Percentiles rank a stretch among this genome's conserved stretches.
Conservation (phyloP, 2,797 vertebrate species). For the Babyrousa celebensis region DNA sequence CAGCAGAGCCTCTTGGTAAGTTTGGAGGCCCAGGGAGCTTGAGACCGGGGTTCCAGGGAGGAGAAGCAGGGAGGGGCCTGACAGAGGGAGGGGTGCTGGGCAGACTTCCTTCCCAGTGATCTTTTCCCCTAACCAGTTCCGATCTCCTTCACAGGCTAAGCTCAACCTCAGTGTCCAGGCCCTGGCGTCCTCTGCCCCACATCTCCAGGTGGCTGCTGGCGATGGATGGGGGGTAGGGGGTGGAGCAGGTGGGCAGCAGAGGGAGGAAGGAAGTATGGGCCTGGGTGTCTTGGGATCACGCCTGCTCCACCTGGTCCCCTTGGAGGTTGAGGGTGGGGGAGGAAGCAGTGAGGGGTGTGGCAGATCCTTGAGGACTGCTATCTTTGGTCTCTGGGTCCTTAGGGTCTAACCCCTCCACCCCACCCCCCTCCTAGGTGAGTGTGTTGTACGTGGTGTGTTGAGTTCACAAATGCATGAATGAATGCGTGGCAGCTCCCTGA, state of each 20-base stretch:
- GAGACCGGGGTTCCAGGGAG: neutral
- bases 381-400: neutral
- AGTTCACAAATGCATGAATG: neutral
- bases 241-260: neutral
- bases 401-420: neutral
- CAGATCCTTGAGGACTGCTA: neutral
- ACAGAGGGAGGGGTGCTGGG: rapidly evolving
- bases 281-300: neutral
- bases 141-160: constrained; percentile 84
- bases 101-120: rapidly evolving
- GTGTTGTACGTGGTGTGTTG: neutral
- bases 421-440: no score
- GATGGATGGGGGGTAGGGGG: no score
- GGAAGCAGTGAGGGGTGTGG: neutral
- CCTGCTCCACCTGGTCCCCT: neutral
- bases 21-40: neutral
- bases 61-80: neutral
- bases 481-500: neutral
- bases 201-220: constrained; percentile 88
- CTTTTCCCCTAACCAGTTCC: neutral
- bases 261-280: neutral
- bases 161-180: constrained; percentile 87
- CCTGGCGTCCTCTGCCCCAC: constrained; percentile 82
- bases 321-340: neutral
- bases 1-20: constrained; percentile 90